Percentiles rank a stretch among this genome's conserved stretches.
phyloP scores from a whole-genome alignment of 2,113 vertebrate species.

The Charadrius vociferus region DNA sequence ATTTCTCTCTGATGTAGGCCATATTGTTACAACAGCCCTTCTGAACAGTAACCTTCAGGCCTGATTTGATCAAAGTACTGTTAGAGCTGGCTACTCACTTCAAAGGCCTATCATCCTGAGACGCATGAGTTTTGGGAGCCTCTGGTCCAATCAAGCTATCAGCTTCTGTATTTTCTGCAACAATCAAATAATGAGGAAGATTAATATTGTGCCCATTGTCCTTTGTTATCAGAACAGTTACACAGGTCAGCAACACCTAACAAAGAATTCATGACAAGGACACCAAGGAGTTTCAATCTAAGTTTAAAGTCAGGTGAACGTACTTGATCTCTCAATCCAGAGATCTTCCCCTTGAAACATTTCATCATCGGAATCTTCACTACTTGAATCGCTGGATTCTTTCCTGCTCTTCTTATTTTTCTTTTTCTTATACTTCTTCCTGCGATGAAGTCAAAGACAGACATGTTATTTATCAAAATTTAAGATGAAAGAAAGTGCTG shows the following conservation, averaged over 20 bases:
- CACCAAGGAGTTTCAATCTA: not conserved
- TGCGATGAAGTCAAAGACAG: conserved; percentile 51
- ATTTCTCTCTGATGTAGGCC: not conserved
- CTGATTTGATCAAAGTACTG: not conserved
- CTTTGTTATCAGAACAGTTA: not conserved
- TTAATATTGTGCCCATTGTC: not conserved
- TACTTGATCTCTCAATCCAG: conserved; percentile 92
- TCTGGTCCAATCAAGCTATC: conserved; percentile 91
- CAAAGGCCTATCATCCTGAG: conserved; percentile 91
- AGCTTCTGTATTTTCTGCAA: conserved; percentile 76
- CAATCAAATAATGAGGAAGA: not conserved
- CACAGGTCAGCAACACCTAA: not conserved
- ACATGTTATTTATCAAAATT: not conserved
- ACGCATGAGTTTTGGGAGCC: conserved; percentile 89
- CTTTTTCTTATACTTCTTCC: conserved; percentile 92
- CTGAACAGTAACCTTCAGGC: not conserved
- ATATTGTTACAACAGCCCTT: not conserved
- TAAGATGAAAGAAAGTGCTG: not conserved
- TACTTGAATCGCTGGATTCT: conserved; percentile 88
- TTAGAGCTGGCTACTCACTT: conserved; percentile 82
- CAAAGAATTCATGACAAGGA: not conserved
- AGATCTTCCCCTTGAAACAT: conserved; percentile 76
- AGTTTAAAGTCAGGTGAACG: not conserved
- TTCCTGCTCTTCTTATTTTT: conserved; percentile 89
- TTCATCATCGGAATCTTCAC: conserved; percentile 86